Conservation (phyloP, 2,797 vertebrate species). For the Anguilla megastoma region DNA sequence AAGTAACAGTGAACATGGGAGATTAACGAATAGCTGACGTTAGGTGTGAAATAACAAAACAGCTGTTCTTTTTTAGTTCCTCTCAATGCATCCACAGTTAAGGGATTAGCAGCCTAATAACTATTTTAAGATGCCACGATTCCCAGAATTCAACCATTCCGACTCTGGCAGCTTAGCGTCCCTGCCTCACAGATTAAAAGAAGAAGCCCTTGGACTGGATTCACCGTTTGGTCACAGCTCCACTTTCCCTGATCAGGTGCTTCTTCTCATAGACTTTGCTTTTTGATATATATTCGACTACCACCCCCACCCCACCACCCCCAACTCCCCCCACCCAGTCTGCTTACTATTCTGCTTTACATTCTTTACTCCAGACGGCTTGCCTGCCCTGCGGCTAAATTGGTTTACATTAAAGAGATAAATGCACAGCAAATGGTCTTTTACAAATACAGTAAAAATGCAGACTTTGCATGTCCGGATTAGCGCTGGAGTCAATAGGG, state of each 20-base stretch:
- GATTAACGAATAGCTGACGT: constrained; percentile 76
- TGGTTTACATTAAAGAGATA: constrained; percentile 84
- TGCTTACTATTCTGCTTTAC: constrained; percentile 73
- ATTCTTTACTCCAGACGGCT: constrained; percentile 64
- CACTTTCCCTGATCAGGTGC: constrained; percentile 61
- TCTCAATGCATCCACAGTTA: constrained; percentile 11
- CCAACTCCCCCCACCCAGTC: constrained; percentile 64
- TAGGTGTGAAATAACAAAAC: constrained; percentile 70
- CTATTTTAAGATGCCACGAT: constrained; percentile 75
- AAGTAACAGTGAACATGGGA: constrained; percentile 29
- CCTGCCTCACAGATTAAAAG: constrained; percentile 67
- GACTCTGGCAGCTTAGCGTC: constrained; percentile 69
- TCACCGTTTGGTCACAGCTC: constrained; percentile 63
- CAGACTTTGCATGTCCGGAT: constrained; percentile 83
- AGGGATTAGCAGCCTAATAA: constrained; percentile 53
- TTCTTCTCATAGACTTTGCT: constrained; percentile 60
- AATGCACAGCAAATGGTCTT: constrained; percentile 84
- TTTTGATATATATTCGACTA: constrained; percentile 46
- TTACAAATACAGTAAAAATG: constrained; percentile 81
- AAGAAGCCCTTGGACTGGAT: constrained; percentile 71
- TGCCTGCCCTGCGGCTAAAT: constrained; percentile 77
- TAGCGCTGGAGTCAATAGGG: constrained; percentile 74
- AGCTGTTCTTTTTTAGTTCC: constrained; percentile 48
- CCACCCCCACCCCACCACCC: constrained; percentile 55
- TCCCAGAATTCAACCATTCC: constrained; percentile 76